Conservation (phyloP, 1,140 invertebrate genomes). For the Dendrolimus kikuchii region DNA sequence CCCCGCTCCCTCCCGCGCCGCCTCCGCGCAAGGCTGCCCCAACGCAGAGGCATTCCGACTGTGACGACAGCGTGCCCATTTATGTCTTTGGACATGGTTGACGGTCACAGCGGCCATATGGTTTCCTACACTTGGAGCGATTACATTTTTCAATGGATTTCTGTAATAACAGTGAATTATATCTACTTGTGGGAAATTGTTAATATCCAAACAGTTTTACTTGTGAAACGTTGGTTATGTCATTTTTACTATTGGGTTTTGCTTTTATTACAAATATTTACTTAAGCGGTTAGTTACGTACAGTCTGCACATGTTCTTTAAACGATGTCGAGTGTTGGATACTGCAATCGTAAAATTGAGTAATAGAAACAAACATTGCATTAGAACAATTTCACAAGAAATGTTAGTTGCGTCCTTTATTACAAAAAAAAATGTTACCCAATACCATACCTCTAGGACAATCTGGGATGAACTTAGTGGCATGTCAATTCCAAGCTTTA, state of each 20-base stretch:
- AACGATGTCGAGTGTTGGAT: too few relatives aligned
- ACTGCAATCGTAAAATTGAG: not conserved
- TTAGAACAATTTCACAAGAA: too few relatives aligned
- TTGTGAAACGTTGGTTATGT: not conserved
- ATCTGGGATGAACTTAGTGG: too few relatives aligned
- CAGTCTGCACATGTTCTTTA: too few relatives aligned
- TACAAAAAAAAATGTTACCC: too few relatives aligned
- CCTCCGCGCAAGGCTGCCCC: constrained; percentile 47
- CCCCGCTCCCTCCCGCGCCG: constrained; percentile 13
- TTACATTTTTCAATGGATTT: constrained; percentile 44
- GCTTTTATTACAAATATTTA: not conserved
- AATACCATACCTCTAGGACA: too few relatives aligned
- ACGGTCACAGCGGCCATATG: constrained; percentile 59
- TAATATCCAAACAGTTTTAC: constrained; percentile 3
- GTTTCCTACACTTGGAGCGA: constrained; percentile 33
- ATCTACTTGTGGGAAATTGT: constrained; percentile 37
- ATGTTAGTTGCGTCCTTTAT: too few relatives aligned
- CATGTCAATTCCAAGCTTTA: too few relatives aligned
- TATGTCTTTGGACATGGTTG: constrained; percentile 67
- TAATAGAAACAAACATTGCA: not conserved
- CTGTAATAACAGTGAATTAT: constrained; percentile 36
- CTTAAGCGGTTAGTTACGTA: too few relatives aligned
- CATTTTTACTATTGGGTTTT: not conserved
- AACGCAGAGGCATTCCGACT: constrained; percentile 53
- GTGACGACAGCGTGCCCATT: constrained; percentile 67